These are phyloP conservation scores for Scolopax bukidnonensis DNA, from an alignment of 2,797 vertebrate genomes.

Conservation along the genomic window DNA sequence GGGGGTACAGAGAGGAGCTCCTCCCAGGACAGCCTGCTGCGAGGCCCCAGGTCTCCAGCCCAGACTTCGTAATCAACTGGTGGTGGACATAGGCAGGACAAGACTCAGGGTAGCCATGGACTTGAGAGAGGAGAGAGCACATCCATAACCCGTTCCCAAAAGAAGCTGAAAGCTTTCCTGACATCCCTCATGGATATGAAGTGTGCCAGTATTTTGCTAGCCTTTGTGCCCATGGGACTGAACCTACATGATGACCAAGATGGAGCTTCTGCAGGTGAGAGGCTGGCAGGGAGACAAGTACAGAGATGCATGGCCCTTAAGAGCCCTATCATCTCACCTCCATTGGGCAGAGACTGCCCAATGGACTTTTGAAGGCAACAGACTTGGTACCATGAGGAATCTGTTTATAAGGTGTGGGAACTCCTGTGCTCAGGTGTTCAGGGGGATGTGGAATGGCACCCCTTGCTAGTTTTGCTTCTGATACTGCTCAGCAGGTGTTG, in stretches of 20 bases:
- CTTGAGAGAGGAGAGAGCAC: neutral
- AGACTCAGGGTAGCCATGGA: neutral
- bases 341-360: neutral
- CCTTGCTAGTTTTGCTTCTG: neutral
- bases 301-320: fast-evolving
- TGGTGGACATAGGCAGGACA: neutral
- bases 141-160: neutral
- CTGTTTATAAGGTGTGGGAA: neutral
- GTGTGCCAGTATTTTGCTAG: neutral
- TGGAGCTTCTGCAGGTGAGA: neutral
- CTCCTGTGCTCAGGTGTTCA: neutral
- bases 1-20: neutral
- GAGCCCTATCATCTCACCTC: neutral
- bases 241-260: neutral
- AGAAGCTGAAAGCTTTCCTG: neutral
- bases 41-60: neutral
- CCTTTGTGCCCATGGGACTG: neutral
- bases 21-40: neutral
- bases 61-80: neutral
- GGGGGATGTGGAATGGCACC: neutral
- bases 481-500: neutral
- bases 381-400: neutral
- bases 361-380: neutral
- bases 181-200: neutral
- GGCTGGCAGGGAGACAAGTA: neutral